These are phyloP conservation scores for Drosophila biarmipes DNA, from an alignment of 1,140 invertebrate species.

Conservation along the genomic window DNA sequence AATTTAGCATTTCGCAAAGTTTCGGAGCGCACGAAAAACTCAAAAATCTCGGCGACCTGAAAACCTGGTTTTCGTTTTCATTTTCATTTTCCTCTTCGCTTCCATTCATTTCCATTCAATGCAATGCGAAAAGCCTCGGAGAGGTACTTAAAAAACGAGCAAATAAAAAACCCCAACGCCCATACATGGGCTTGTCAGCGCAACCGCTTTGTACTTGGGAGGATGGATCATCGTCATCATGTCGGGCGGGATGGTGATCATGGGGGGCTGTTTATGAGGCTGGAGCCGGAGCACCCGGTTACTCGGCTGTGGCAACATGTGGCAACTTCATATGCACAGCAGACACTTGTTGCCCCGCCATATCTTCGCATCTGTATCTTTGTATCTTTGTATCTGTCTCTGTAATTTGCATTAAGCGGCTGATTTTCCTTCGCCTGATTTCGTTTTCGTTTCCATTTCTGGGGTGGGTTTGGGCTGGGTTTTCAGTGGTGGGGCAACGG, in stretches of 20 bases:
- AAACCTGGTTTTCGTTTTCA: constrained; percentile 79
- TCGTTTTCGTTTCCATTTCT: constrained; percentile 42
- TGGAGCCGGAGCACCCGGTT: constrained; percentile 26
- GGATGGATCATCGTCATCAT: constrained; percentile 28
- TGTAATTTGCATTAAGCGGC: constrained; percentile 76
- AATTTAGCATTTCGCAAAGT: constrained; percentile 64
- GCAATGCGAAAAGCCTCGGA: constrained; percentile 41
- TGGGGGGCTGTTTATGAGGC: constrained; percentile 64
- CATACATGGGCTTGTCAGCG: constrained; percentile 66
- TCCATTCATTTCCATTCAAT: constrained; percentile 70
- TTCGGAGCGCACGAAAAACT: constrained; percentile 33
- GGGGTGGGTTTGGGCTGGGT: constrained; percentile 10
- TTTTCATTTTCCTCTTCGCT: constrained; percentile 56
- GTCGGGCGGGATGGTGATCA: constrained; percentile 16
- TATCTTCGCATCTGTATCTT: constrained; percentile 35
- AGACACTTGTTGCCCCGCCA: constrained; percentile 45
- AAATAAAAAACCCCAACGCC: constrained; percentile 37
- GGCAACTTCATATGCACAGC: constrained; percentile 54
- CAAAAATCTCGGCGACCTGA: constrained; percentile 60
- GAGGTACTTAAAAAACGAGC: constrained; percentile 12
- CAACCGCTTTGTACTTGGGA: constrained; percentile 50
- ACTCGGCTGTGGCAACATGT: constrained; percentile 51
- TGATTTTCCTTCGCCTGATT: constrained; percentile 49
- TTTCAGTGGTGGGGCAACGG: constrained; percentile 39
- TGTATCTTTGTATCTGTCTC: constrained; percentile 45